Conservation (phyloP, 2,888 invertebrate genomes). For the Alcis repandata region DNA sequence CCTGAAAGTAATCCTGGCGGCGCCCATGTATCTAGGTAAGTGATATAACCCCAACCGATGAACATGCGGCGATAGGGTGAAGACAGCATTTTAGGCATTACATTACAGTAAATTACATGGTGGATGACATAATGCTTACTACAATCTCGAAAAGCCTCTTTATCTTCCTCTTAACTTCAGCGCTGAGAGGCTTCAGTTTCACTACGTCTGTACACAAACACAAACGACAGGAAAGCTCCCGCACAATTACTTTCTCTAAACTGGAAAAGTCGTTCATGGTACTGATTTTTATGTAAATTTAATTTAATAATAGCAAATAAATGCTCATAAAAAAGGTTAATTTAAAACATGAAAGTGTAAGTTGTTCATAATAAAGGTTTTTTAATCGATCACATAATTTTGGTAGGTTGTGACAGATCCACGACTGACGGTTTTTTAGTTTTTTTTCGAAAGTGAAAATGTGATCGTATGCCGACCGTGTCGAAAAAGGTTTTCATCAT, state of each 20-base stretch:
- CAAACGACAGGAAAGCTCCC: slow-evolving; percentile 80
- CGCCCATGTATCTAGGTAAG: no score
- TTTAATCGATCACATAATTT: slow-evolving; percentile 64
- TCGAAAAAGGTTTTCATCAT: not conserved
- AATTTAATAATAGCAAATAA: slow-evolving; percentile 26
- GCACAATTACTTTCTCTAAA: slow-evolving; percentile 80
- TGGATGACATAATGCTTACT: slow-evolving; percentile 58
- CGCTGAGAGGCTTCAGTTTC: slow-evolving; percentile 77
- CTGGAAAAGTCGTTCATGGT: slow-evolving; percentile 79
- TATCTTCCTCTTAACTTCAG: slow-evolving; percentile 77
- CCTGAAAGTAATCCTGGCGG: no score
- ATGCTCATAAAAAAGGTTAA: slow-evolving; percentile 29
- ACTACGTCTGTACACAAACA: slow-evolving; percentile 81
- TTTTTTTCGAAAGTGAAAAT: slow-evolving; percentile 19
- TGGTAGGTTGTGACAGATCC: slow-evolving; percentile 60
- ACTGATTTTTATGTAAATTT: slow-evolving; percentile 49
- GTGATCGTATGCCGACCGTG: not conserved
- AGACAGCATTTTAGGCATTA: not conserved
- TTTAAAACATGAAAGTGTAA: slow-evolving; percentile 51
- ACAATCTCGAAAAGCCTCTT: slow-evolving; percentile 76
- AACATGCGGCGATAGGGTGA: no score
- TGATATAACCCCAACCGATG: no score
- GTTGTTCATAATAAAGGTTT: slow-evolving; percentile 60
- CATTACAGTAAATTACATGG: no score
- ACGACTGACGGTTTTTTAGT: slow-evolving; percentile 41